phyloP scores from a whole-genome alignment of 2,113 vertebrate genomes.

The Alces alces region DNA sequence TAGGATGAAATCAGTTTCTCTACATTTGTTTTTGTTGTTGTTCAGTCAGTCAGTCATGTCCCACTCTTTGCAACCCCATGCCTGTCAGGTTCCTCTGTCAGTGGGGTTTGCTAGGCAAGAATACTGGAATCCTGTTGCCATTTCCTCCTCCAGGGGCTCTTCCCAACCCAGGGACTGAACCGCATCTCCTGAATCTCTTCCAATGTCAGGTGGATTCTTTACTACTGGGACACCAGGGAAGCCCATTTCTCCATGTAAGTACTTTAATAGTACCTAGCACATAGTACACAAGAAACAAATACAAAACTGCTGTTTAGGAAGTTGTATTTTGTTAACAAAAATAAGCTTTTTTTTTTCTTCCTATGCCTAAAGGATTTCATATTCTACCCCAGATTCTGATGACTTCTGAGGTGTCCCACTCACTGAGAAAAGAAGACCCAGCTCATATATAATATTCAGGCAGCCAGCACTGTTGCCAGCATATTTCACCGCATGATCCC shows the following conservation, averaged over 20 bases:
- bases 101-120: background rate
- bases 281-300: background rate
- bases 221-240: background rate
- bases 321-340: background rate
- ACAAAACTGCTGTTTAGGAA: background rate
- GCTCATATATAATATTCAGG: too few relatives aligned
- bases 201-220: background rate
- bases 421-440: background rate
- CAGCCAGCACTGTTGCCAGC: fast-evolving
- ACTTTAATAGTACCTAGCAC: background rate
- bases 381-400: background rate
- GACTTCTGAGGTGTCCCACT: background rate
- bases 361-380: background rate
- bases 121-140: background rate
- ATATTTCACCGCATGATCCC: background rate
- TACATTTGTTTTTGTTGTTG: background rate
- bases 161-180: background rate
- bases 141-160: background rate
- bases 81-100: background rate
- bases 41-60: background rate
- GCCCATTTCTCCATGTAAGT: background rate
- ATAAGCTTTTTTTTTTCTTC: background rate
- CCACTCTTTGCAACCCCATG: background rate
- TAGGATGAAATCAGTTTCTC: background rate
- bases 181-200: background rate